phyloP scores from a whole-genome alignment of 2,888 invertebrate genomes.

The Ceriagrion tenellum region DNA sequence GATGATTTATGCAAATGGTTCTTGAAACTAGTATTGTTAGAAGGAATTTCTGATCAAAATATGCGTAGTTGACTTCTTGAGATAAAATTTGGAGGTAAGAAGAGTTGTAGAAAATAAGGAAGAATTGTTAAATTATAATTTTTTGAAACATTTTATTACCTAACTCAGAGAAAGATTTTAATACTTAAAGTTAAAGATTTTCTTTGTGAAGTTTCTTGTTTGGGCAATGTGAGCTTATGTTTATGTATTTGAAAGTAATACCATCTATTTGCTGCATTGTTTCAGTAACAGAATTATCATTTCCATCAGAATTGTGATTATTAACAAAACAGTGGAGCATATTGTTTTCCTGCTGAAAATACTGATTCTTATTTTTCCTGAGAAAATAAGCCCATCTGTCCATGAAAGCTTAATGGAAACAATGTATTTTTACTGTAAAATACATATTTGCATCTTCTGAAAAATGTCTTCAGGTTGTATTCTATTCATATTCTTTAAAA shows the following conservation, averaged over 20 bases:
- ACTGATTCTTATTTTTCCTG: neutral
- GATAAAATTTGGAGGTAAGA: neutral
- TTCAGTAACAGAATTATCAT: neutral
- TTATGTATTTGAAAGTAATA: neutral
- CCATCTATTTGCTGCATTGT: slow-evolving; percentile 18
- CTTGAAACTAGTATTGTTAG: neutral
- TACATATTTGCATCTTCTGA: slow-evolving; percentile 18
- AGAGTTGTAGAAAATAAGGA: no score
- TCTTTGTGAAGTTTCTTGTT: no score
- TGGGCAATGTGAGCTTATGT: no score
- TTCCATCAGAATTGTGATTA: neutral
- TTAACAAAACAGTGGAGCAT: neutral
- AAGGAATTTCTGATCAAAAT: neutral
- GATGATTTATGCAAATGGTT: slow-evolving; percentile 3
- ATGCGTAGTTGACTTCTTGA: neutral
- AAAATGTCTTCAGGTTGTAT: slow-evolving; percentile 8
- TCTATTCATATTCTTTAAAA: neutral
- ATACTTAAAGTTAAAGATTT: no score
- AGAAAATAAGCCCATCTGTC: neutral
- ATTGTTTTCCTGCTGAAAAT: neutral
- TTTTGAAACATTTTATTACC: no score
- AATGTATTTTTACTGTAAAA: slow-evolving; percentile 18
- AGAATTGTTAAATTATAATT: no score
- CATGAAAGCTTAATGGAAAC: neutral
- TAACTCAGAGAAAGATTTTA: no score